phyloP scores from a whole-genome alignment of 2,113 vertebrate genomes.

The Tachysurus fulvidraco region DNA sequence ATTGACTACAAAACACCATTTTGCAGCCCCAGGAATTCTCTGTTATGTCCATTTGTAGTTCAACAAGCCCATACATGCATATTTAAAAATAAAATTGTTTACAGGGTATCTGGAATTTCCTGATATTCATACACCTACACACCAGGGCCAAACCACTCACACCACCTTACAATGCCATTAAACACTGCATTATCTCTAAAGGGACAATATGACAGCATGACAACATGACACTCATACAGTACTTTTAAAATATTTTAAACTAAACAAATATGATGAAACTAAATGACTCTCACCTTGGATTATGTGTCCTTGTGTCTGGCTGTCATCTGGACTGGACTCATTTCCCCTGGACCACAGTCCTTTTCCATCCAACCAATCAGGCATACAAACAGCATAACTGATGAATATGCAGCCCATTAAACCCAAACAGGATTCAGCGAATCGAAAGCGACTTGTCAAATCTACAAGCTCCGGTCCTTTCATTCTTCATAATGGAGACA shows the following conservation, averaged over 20 bases:
- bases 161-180: not conserved
- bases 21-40: not conserved
- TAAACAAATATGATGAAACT: not conserved
- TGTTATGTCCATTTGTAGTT: not conserved
- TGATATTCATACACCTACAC: not conserved
- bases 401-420: slow-evolving; percentile 70
- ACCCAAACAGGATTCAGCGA: slow-evolving; percentile 67
- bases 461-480: slow-evolving; percentile 59
- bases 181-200: not conserved
- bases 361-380: slow-evolving; percentile 66
- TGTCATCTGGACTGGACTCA: slow-evolving; percentile 42
- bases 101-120: slow-evolving; percentile 2
- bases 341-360: slow-evolving; percentile 70
- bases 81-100: slow-evolving; percentile 9
- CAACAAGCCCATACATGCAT: slow-evolving; percentile 58
- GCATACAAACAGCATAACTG: slow-evolving; percentile 68
- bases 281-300: slow-evolving; percentile 43
- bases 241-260: not conserved
- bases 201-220: not conserved
- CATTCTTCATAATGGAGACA: slow-evolving; percentile 56
- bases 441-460: slow-evolving; percentile 66
- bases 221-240: not conserved
- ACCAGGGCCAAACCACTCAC: not conserved
- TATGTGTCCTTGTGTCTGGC: not conserved
- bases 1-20: not conserved